Evolutionary conservation across 2,888 invertebrate species (phyloP).

Genomic region (Hesperia comma): DNA sequence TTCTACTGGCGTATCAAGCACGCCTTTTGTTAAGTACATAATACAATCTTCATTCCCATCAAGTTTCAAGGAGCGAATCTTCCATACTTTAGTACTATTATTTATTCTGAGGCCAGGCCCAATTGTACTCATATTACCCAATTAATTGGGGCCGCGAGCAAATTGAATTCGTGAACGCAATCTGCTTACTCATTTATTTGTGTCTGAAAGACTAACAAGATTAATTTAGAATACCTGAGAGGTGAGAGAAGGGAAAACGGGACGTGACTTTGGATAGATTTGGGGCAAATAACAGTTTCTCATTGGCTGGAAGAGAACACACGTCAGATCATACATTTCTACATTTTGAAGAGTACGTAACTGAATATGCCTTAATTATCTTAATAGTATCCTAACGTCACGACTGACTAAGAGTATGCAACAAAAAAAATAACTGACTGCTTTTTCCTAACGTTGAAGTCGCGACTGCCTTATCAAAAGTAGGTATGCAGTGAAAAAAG

Average conservation of each 20-base stretch:
- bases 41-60: not conserved
- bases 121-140: conserved; percentile 28
- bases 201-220: conserved; percentile 34
- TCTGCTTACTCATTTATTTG: conserved; percentile 37
- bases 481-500: too few relatives aligned
- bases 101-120: not conserved
- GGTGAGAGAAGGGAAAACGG: conserved; percentile 3
- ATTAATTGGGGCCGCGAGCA: conserved; percentile 49
- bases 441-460: too few relatives aligned
- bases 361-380: too few relatives aligned
- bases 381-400: too few relatives aligned
- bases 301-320: too few relatives aligned
- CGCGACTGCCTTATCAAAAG: too few relatives aligned
- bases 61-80: not conserved
- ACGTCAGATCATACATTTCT: too few relatives aligned
- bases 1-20: too few relatives aligned
- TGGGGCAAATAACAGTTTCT: conserved; percentile 42
- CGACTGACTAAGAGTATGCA: too few relatives aligned
- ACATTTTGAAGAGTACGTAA: too few relatives aligned
- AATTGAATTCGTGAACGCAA: conserved; percentile 52
- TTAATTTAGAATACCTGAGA: conserved; percentile 28
- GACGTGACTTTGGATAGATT: conserved; percentile 41
- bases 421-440: too few relatives aligned
- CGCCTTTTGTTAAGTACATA: too few relatives aligned
- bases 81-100: not conserved